Evolutionary conservation across 2,113 vertebrate genomes (phyloP), one percentile per base, ranked within the genome.

Genomic region (Melanerpes aurifrons): DNA sequence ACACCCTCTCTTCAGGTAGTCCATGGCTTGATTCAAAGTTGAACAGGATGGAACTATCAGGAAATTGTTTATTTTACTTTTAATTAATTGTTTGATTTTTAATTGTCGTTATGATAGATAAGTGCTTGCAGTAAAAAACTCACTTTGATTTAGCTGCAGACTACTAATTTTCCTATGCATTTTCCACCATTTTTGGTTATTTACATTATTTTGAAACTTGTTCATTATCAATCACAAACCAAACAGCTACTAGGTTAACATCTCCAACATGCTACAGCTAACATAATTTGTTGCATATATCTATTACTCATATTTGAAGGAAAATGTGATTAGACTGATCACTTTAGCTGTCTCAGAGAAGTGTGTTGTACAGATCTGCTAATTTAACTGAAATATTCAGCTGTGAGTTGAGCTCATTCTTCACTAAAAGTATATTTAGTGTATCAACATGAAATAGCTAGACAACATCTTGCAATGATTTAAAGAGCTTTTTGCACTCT

Each of bases 401-500:
- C 32, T 20, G n/a, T 64, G 58, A 87, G 50, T 66, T 73, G 13
- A 24, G 35, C 9, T 69, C 21, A 85, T 92, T 81, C 75, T 86
- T 73, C 54, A 57, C 63, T 86, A 21, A 35, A 89, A 72, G 90
- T 84, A 54, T 91, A 76, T 89, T 91, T 92, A 95, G 45, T 57
- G 37, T 82, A 91, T 61, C 43, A 92, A 78, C 82, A 95, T 91
- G 95, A 94, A 96, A 96, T 73, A 93, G 85, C 28, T 40, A 87
- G 75, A 61, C 43, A 87, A 82, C 57, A 87, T 69, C 48, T 94
- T 92, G n/a, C 68, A 84, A 50, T 83, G 92, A 97, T 96, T 97
- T 96, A 95, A 92, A 90, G 81, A 73, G 78, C 87, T 94, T 95
- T 94, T 93, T 95, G 59, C 40, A 93, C 53, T 72, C 89, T 74